Conservation (phyloP, 2,797 vertebrate species). For the Acanthurus lineatus region DNA sequence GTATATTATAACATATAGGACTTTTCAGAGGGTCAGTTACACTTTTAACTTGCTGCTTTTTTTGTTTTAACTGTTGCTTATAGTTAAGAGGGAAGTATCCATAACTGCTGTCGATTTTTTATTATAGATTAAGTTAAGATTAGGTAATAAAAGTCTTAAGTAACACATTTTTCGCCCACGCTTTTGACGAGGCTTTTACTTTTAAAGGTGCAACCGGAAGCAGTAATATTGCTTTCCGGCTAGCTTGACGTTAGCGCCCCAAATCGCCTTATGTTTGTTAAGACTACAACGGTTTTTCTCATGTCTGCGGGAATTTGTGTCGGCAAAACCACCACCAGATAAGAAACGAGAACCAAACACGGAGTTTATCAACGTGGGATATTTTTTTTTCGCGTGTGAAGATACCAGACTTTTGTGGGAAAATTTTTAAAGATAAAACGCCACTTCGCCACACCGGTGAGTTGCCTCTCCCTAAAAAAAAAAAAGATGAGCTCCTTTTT, state of each 20-base stretch:
- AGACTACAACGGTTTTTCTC: constrained; percentile 57
- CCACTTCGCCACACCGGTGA: constrained; percentile 68
- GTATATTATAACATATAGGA: too few species aligned
- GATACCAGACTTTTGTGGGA: background rate
- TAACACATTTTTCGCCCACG: too few species aligned
- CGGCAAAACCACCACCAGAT: constrained; percentile 5
- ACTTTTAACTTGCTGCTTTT: background rate
- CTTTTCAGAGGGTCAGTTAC: background rate
- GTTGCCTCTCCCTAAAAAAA: constrained; percentile 70
- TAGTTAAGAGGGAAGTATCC: too few species aligned
- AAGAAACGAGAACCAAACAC: background rate
- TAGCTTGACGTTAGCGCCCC: constrained; percentile 41
- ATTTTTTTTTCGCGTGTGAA: background rate
- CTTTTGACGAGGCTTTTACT: constrained; percentile 50
- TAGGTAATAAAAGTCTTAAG: background rate
- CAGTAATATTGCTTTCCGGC: fast-evolving
- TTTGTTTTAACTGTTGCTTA: background rate
- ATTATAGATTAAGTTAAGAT: too few species aligned
- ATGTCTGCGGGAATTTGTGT: constrained; percentile 61
- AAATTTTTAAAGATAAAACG: constrained; percentile 31
- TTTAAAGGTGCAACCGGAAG: constrained; percentile 45
- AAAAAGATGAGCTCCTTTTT: constrained; percentile 64
- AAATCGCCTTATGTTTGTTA: constrained; percentile 78
- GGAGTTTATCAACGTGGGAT: background rate
- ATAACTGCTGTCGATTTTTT: too few species aligned